These are phyloP conservation scores for Penaeus chinensis DNA, from an alignment of 1,140 invertebrate genomes.

Conservation along the genomic window DNA sequence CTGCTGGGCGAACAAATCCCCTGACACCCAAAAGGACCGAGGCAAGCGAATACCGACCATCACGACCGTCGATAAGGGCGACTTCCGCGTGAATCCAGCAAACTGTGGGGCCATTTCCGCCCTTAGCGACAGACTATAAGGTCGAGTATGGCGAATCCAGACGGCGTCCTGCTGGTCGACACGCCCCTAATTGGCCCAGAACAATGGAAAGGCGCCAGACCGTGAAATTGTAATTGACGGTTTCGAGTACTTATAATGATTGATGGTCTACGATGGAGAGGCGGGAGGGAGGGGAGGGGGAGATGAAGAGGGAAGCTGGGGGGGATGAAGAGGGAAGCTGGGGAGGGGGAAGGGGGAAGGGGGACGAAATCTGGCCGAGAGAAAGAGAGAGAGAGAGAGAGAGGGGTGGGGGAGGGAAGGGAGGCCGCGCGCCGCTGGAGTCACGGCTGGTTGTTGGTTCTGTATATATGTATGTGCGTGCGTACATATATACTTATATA, in stretches of 20 bases:
- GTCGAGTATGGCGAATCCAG: background rate
- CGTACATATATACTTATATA: background rate
- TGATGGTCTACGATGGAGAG: background rate
- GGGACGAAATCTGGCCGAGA: background rate
- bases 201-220: slow-evolving; percentile 40
- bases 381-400: slow-evolving; percentile 4
- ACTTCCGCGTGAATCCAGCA: background rate
- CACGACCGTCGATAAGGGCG: slow-evolving; percentile 9
- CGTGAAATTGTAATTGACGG: slow-evolving; percentile 45
- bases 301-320: background rate
- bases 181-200: slow-evolving; percentile 42
- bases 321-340: background rate
- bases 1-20: slow-evolving; percentile 35
- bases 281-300: background rate
- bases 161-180: slow-evolving; percentile 30
- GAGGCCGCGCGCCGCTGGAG: background rate
- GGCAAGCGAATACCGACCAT: slow-evolving; percentile 32
- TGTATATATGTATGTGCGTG: slow-evolving; percentile 1
- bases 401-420: background rate
- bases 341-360: background rate
- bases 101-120: background rate
- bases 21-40: background rate
- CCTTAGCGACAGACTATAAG: slow-evolving; percentile 10
- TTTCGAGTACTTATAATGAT: slow-evolving; percentile 36
- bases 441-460: background rate